Base-by-base conservation (phyloP, 2,888 invertebrate species). In the Netelia virgata region DNA sequence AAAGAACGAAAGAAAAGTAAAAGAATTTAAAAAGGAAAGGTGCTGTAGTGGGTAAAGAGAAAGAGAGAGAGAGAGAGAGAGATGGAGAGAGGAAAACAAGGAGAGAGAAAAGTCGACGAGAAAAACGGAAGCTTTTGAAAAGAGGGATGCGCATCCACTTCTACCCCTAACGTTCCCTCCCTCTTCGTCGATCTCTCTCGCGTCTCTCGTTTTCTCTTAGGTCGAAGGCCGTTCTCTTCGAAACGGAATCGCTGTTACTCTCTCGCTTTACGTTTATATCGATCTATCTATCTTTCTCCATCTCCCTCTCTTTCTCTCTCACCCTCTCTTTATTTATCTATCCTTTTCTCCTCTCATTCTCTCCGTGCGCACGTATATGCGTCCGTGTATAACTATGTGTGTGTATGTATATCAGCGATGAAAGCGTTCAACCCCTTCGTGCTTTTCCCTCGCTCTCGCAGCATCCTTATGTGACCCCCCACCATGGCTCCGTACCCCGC, bases 41-140 rank as follows among this genome's bases (percentile, higher is more conserved):
- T 14, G 28, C 3, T 10, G 18, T 20, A 28, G 68, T 28, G 68
- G 53, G 55, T 1, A 55, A 50, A 43, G 47, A 59, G 36, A 53
- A 69, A 75, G 81, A 70, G 75, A 84, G 43, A 2, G 36, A 41
- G 11, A 72, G 59, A 36, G 78, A 41, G 78, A 57, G 23, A 70
- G 53, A 23, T 28, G 57, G 53, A 41, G 28, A 28, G 28, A 28
- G 59, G 68, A 69, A 20, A 18, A 47, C 43, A 75, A 75, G 81
- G 82, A 70, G 75, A 84, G 43, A 2, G 36, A 41, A 16, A 72
- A 73, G 59, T 23, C 11, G 66, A 41, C 18, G 78, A 41, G 78
- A 59, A 47, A 70, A 63, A 23, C 64, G 66, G 64, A 41, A 53
- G 70, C 69, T 43, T 61, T 78, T 61, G 70, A 70, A 43, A 57